Conservation (phyloP, 2,888 invertebrate species). For the Acleris literana region DNA sequence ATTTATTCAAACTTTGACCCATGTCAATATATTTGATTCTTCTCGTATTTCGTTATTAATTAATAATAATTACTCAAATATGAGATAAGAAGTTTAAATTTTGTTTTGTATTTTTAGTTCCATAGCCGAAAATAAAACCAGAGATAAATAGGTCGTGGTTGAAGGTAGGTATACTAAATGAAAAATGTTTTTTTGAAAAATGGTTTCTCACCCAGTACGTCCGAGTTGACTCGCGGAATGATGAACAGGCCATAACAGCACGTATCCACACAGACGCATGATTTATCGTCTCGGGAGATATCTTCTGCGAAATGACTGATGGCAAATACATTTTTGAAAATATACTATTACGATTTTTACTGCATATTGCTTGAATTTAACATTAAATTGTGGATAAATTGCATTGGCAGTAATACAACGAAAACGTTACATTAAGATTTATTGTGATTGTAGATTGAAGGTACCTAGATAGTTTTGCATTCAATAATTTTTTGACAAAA, state of each 20-base stretch:
- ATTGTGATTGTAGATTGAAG: too few relatives aligned
- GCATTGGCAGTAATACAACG: background rate
- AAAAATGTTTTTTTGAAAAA: background rate
- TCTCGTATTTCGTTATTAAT: too few relatives aligned
- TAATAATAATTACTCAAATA: too few relatives aligned
- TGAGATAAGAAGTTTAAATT: too few relatives aligned
- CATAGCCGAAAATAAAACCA: too few relatives aligned
- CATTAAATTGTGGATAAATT: background rate
- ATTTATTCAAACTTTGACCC: too few relatives aligned
- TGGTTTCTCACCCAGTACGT: background rate
- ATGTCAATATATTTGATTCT: too few relatives aligned
- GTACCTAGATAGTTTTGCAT: background rate
- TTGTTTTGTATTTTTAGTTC: too few relatives aligned
- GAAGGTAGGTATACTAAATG: background rate
- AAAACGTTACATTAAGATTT: too few relatives aligned
- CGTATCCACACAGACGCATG: slow-evolving; percentile 21
- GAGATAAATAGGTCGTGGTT: too few relatives aligned
- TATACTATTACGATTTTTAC: slow-evolving; percentile 13
- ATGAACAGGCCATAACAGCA: slow-evolving; percentile 13
- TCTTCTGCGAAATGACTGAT: slow-evolving; percentile 17
- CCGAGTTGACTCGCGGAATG: slow-evolving; percentile 6
- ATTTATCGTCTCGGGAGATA: slow-evolving; percentile 23
- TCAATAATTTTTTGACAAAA: background rate
- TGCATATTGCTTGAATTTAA: slow-evolving; percentile 10
- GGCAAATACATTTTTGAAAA: slow-evolving; percentile 18